Evolutionary conservation across 2,113 vertebrate genomes (phyloP).

Genomic region (Rafetus swinhoei): DNA sequence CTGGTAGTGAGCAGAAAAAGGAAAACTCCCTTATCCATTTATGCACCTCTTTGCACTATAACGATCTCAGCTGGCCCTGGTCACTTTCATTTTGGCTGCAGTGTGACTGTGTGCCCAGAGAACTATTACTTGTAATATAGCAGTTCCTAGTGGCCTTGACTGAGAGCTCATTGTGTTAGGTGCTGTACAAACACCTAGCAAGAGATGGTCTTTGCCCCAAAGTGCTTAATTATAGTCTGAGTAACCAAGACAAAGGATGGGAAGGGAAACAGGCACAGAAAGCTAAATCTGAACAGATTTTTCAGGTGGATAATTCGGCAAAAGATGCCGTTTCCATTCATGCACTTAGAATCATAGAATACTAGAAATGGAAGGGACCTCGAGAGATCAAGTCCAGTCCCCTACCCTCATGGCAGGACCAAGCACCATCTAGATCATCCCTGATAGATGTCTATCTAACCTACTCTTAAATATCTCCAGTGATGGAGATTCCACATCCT

Average conservation of each 20-base stretch:
- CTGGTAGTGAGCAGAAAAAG: conserved; percentile 49
- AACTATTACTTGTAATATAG: conserved; percentile 1
- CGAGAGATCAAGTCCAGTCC: too few species aligned
- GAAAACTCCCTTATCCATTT: conserved; percentile 58
- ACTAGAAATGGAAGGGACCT: too few species aligned
- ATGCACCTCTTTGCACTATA: conserved; percentile 30
- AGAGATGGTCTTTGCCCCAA: not conserved
- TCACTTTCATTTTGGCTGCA: conserved; percentile 36
- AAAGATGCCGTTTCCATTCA: too few species aligned
- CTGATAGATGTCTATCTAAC: too few species aligned
- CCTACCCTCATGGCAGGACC: too few species aligned
- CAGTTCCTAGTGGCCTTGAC: not conserved
- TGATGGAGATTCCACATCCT: too few species aligned
- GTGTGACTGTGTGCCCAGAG: not conserved
- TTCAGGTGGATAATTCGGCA: too few species aligned
- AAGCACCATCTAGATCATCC: too few species aligned
- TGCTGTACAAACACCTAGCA: not conserved
- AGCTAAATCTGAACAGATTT: not conserved
- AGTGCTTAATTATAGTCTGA: conserved; percentile 17
- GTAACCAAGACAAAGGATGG: not conserved
- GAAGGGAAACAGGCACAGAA: not conserved
- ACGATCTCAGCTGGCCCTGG: conserved; percentile 29
- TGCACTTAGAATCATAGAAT: too few species aligned
- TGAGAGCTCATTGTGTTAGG: not conserved
- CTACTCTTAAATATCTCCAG: too few species aligned